Conservation (phyloP, 1,140 invertebrate genomes). For the Araneus ventricosus region DNA sequence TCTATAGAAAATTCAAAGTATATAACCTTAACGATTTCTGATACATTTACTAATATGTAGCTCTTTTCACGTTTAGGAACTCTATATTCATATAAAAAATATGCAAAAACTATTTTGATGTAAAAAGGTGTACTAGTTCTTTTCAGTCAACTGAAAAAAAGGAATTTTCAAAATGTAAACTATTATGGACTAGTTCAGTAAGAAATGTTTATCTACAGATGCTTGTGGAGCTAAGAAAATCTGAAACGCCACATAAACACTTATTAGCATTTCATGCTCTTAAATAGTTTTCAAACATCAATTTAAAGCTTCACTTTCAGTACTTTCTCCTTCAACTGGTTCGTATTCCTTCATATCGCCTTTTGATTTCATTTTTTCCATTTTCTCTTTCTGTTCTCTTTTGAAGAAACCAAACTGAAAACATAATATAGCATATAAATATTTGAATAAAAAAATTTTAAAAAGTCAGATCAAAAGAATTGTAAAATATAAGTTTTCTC, state of each 20-base stretch:
- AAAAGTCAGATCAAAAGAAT: not conserved
- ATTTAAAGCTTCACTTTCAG: constrained; percentile 59
- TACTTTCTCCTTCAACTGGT: constrained; percentile 40
- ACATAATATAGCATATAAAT: not conserved
- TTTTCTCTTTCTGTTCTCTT: constrained; percentile 69
- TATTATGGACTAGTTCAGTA: not conserved
- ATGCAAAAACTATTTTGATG: too few relatives aligned
- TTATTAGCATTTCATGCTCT: not conserved
- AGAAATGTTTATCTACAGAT: constrained; percentile 16
- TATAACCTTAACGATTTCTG: too few relatives aligned
- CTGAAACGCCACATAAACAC: not conserved
- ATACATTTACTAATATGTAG: too few relatives aligned
- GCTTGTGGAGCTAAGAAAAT: not conserved
- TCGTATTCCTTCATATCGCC: constrained; percentile 44
- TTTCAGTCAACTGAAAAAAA: not conserved
- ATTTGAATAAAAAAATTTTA: not conserved
- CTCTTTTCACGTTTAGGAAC: too few relatives aligned
- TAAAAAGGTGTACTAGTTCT: too few relatives aligned
- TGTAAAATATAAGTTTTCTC: not conserved
- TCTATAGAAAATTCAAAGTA: too few relatives aligned
- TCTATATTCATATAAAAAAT: too few relatives aligned
- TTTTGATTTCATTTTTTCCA: constrained; percentile 70
- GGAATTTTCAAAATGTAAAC: not conserved
- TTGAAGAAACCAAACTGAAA: constrained; percentile 73
- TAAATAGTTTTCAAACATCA: not conserved